Evolutionary conservation across 2,888 invertebrate species (phyloP).

Genomic region (Drosophila cognata): DNA sequence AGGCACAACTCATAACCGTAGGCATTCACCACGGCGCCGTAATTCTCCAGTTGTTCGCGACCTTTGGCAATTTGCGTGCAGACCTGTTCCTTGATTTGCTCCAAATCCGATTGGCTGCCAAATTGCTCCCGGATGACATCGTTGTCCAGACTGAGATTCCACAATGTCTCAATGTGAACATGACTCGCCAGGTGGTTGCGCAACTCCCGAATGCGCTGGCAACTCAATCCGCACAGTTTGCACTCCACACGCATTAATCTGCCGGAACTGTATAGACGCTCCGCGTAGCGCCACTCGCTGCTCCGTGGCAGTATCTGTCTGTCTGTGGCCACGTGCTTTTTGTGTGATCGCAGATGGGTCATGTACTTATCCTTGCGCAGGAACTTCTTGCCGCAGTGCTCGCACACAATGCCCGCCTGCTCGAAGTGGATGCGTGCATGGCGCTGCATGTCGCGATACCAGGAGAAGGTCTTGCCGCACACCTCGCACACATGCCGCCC

Average conservation of each 20-base stretch:
- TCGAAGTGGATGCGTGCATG: slow-evolving; percentile 78
- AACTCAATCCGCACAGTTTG: slow-evolving; percentile 79
- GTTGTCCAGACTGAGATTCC: slow-evolving; percentile 46
- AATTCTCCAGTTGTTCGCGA: slow-evolving; percentile 61
- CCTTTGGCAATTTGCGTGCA: slow-evolving; percentile 64
- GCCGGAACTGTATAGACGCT: slow-evolving; percentile 74
- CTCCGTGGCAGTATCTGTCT: slow-evolving; percentile 34
- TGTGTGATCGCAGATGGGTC: slow-evolving; percentile 71
- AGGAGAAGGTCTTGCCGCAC: slow-evolving; percentile 82
- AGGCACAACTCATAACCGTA: slow-evolving; percentile 82
- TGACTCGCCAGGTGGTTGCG: slow-evolving; percentile 76
- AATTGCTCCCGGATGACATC: slow-evolving; percentile 66
- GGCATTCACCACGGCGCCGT: slow-evolving; percentile 79
- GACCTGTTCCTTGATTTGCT: slow-evolving; percentile 62
- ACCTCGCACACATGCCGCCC: slow-evolving; percentile 75
- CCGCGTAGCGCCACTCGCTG: slow-evolving; percentile 75
- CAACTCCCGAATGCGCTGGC: slow-evolving; percentile 67
- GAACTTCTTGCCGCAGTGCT: slow-evolving; percentile 72
- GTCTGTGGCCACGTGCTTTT: slow-evolving; percentile 40
- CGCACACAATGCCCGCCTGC: slow-evolving; percentile 63
- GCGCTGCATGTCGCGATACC: slow-evolving; percentile 81
- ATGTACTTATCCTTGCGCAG: slow-evolving; percentile 78
- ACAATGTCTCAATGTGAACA: slow-evolving; percentile 44
- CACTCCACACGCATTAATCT: slow-evolving; percentile 76
- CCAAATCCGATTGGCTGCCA: slow-evolving; percentile 47